Percentiles rank a stretch among this genome's conserved stretches.
Evolutionary conservation across 2,888 invertebrate species (phyloP).

Genomic region (Dione vanillae): DNA sequence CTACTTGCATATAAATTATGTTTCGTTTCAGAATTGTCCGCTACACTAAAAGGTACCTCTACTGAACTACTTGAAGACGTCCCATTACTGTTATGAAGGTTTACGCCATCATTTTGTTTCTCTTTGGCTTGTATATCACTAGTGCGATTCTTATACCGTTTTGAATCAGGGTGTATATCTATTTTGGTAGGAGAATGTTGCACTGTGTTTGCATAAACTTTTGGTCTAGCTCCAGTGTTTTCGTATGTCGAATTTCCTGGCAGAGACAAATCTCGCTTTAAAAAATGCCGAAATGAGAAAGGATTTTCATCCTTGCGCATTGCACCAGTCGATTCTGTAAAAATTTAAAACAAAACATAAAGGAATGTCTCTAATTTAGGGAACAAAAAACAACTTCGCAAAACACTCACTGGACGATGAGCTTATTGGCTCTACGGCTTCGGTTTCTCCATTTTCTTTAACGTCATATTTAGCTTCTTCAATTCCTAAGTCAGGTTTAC

Average conservation of each 20-base stretch:
- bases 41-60: constrained; percentile 78
- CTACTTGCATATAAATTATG: constrained; percentile 77
- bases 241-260: constrained; percentile 85
- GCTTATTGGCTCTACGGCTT: constrained; percentile 69
- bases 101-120: constrained; percentile 61
- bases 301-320: constrained; percentile 89
- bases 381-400: constrained; percentile 78
- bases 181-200: constrained; percentile 78
- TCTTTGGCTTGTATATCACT: constrained; percentile 72
- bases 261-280: constrained; percentile 86
- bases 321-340: constrained; percentile 75
- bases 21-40: constrained; percentile 79
- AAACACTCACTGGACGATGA: constrained; percentile 78
- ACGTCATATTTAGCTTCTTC: constrained; percentile 78
- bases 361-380: constrained; percentile 71
- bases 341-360: constrained; percentile 57
- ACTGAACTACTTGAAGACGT: constrained; percentile 76
- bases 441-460: constrained; percentile 70
- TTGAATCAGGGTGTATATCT: constrained; percentile 65
- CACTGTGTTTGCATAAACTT: constrained; percentile 85
- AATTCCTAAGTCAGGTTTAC: constrained; percentile 79
- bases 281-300: constrained; percentile 93
- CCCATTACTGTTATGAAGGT: constrained; percentile 69
- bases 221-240: constrained; percentile 91
- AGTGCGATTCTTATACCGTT: constrained; percentile 67